Evolutionary conservation across 2,888 invertebrate species (phyloP).

Genomic region (Rutpela maculata): DNA sequence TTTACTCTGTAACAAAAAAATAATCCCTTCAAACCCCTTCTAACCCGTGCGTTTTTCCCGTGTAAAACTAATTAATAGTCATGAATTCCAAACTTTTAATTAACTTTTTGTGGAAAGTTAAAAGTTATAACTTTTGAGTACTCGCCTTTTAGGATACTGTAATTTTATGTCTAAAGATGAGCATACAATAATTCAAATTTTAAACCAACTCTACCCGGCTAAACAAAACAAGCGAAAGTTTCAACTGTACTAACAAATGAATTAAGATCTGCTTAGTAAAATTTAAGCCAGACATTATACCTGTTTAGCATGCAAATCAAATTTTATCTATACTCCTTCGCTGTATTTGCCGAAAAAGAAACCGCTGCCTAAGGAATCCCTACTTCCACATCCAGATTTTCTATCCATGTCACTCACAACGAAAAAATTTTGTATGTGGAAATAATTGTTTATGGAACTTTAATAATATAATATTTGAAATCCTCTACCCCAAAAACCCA

Average conservation of each 20-base stretch:
- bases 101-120: conserved; percentile 40
- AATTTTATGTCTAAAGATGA: conserved; percentile 25
- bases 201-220: conserved; percentile 12
- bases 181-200: conserved; percentile 31
- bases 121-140: conserved; percentile 28
- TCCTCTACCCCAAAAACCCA: too few relatives aligned
- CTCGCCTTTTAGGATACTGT: conserved; percentile 17
- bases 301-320: too few relatives aligned
- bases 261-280: conserved; percentile 13
- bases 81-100: conserved; percentile 44
- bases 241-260: conserved; percentile 21
- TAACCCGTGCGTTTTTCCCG: conserved; percentile 36
- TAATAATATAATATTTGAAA: too few relatives aligned
- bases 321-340: too few relatives aligned
- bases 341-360: too few relatives aligned
- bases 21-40: conserved; percentile 27
- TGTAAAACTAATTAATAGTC: conserved; percentile 46
- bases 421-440: too few relatives aligned
- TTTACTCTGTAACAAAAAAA: conserved; percentile 24
- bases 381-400: too few relatives aligned
- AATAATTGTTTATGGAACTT: too few relatives aligned
- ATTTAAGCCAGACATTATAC: background rate
- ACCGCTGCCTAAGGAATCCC: too few relatives aligned
- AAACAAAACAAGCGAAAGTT: conserved; percentile 20
- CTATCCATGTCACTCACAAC: too few relatives aligned